These are phyloP conservation scores for Symphodus melops DNA, from an alignment of 2,113 vertebrate genomes.

Conservation along the genomic window DNA sequence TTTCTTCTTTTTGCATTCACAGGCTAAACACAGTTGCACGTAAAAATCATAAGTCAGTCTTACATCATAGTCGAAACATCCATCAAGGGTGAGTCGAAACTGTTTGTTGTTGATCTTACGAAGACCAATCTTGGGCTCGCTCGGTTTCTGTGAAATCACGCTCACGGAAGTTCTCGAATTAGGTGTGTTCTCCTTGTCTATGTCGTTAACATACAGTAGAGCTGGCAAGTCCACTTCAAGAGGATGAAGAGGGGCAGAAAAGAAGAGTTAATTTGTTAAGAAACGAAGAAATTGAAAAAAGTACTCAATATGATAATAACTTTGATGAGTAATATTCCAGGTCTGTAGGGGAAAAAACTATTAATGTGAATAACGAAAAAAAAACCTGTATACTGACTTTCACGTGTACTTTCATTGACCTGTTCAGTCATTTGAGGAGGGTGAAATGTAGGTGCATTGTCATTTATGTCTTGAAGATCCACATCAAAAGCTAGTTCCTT, in stretches of 20 bases:
- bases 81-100: constrained; percentile 63
- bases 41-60: background rate
- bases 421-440: fast-evolving
- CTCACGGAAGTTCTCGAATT: constrained; percentile 81
- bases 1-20: background rate
- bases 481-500: constrained; percentile 83
- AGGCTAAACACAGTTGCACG: background rate
- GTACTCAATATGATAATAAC: background rate
- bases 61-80: constrained; percentile 87
- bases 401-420: constrained; percentile 66
- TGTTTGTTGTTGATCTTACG: background rate
- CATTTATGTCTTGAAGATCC: constrained; percentile 84
- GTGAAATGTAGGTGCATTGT: constrained; percentile 82
- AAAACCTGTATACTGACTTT: constrained; percentile 62
- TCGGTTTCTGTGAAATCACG: constrained; percentile 72
- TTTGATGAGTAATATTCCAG: background rate
- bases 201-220: constrained; percentile 42
- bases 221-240: constrained; percentile 50
- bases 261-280: background rate
- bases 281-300: background rate
- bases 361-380: too few species aligned
- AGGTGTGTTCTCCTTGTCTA: constrained; percentile 51
- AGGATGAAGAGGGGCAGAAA: constrained; percentile 5
- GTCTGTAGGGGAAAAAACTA: background rate
- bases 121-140: constrained; percentile 62